These are phyloP conservation scores for Parasteatoda lunata DNA, from an alignment of 2,888 invertebrate species.

Conservation along the genomic window DNA sequence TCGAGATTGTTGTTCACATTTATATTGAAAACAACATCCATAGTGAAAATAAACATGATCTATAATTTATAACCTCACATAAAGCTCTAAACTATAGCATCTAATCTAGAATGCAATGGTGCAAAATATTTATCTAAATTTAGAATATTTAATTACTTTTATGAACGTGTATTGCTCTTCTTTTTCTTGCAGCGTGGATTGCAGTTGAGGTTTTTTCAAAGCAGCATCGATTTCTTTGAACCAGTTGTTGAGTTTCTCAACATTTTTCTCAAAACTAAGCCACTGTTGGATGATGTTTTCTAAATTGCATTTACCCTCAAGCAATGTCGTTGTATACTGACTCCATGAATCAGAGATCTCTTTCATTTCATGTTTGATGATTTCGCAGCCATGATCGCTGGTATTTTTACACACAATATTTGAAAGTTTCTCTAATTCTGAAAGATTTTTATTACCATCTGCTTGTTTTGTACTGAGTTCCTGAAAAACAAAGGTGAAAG, in stretches of 20 bases:
- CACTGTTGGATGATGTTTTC: constrained; percentile 85
- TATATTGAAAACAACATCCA: no score
- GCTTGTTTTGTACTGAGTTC: constrained; percentile 80
- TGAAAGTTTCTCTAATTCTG: constrained; percentile 81
- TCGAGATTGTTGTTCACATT: no score
- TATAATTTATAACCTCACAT: neutral
- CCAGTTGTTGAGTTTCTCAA: constrained; percentile 89
- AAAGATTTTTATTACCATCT: constrained; percentile 77
- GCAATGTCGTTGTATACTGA: constrained; percentile 80
- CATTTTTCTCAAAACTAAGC: constrained; percentile 88
- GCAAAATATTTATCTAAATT: no score
- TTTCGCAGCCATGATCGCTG: constrained; percentile 84
- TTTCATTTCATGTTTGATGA: constrained; percentile 83
- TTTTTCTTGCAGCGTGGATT: constrained; percentile 87
- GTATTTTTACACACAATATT: constrained; percentile 79
- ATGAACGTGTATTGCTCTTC: constrained; percentile 83
- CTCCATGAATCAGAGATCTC: constrained; percentile 81
- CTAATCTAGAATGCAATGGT: no score
- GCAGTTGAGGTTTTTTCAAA: constrained; percentile 89
- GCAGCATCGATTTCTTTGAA: constrained; percentile 87
- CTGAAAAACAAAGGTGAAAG: constrained; percentile 68
- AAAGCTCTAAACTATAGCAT: neutral
- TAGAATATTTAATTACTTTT: constrained; percentile 76
- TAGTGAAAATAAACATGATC: no score
- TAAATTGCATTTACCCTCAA: constrained; percentile 83